phyloP scores from a whole-genome alignment of 64 coral and sea anemone species.

The Actinia tenebrosa region DNA sequence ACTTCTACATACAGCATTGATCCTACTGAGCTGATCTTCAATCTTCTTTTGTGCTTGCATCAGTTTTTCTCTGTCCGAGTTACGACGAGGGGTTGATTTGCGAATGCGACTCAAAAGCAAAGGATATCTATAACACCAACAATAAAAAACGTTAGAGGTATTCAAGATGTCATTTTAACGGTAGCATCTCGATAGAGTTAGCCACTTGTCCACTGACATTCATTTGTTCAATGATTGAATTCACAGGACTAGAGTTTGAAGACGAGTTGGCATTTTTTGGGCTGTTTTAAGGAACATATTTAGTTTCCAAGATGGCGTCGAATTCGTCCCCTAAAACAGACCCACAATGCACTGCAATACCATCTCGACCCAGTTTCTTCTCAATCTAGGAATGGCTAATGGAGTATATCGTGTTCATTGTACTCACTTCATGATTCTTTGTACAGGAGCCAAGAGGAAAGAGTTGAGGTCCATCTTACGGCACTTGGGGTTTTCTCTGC shows the following conservation, averaged over 20 bases:
- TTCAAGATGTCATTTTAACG: too few species aligned
- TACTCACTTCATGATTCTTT: conserved; percentile 98
- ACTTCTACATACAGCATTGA: conserved; percentile 71
- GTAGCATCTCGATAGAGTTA: too few species aligned
- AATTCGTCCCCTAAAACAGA: too few species aligned
- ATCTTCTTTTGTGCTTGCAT: conserved; percentile 86
- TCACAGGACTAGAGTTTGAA: too few species aligned
- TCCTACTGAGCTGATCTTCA: conserved; percentile 89
- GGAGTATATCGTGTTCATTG: not conserved
- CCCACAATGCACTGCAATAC: too few species aligned
- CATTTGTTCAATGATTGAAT: too few species aligned
- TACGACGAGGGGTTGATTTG: conserved; percentile 82
- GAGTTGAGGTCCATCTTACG: conserved; percentile 99
- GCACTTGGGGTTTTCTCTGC: conserved; percentile 91
- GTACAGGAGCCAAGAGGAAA: conserved; percentile 88
- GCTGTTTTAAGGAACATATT: too few species aligned
- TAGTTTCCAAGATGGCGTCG: too few species aligned
- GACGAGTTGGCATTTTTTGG: too few species aligned
- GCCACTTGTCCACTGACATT: too few species aligned
- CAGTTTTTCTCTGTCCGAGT: conserved; percentile 81
- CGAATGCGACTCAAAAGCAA: conserved; percentile 85
- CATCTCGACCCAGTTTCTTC: too few species aligned
- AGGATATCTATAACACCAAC: conserved; percentile 65
- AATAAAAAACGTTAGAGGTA: not conserved
- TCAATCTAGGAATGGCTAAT: too few species aligned